Percentiles rank a stretch among this genome's conserved stretches.
Conservation (phyloP, 2,888 invertebrate genomes). For the Acrocera orbiculus region DNA sequence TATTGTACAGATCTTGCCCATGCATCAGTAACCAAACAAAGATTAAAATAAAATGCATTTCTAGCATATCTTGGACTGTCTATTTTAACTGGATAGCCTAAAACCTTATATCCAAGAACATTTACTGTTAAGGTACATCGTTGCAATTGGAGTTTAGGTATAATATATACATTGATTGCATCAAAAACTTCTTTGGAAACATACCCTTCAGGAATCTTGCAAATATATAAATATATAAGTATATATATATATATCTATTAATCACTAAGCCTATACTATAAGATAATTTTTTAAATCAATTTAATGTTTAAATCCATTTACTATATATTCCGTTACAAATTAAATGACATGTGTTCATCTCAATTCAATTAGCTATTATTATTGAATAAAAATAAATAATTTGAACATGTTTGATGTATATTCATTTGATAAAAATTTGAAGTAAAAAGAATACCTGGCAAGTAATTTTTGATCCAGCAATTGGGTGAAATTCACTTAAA, state of each 20-base stretch:
- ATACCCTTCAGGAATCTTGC: conserved; percentile 81
- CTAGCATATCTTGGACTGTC: conserved; percentile 75
- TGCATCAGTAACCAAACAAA: conserved; percentile 86
- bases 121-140: conserved; percentile 79
- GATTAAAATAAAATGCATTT: conserved; percentile 89
- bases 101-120: conserved; percentile 62
- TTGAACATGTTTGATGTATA: neutral
- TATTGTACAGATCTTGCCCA: conserved; percentile 81
- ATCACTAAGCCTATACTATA: no score
- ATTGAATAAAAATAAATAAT: neutral
- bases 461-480: conserved; percentile 67
- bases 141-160: conserved; percentile 84
- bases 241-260: no score
- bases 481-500: conserved; percentile 57
- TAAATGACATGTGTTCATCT: no score
- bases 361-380: no score
- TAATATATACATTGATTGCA: conserved; percentile 83
- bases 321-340: no score
- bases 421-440: conserved; percentile 13
- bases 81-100: conserved; percentile 84
- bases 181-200: conserved; percentile 88
- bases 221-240: no score
- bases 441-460: no score
- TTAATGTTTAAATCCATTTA: no score
- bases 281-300: no score